Conservation (phyloP, 2,888 invertebrate species). For the Spisula solida region DNA sequence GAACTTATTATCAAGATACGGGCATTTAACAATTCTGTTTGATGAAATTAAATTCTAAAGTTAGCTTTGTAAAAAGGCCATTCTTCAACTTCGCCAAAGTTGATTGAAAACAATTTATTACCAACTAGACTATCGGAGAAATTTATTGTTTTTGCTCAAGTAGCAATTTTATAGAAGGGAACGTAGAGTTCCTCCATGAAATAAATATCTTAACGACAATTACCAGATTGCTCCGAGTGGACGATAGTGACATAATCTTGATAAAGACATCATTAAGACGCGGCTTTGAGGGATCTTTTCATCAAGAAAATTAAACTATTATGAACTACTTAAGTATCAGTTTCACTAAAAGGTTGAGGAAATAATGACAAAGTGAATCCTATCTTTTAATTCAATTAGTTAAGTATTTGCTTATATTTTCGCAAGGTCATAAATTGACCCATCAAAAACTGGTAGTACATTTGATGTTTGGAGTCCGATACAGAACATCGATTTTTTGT, state of each 20-base stretch:
- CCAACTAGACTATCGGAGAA: background rate
- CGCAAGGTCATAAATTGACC: slow-evolving; percentile 42
- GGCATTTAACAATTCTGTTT: background rate
- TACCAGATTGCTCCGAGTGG: slow-evolving; percentile 34
- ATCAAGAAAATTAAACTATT: slow-evolving; percentile 28
- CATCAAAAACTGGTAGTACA: slow-evolving; percentile 38
- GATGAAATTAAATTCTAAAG: slow-evolving; percentile 17
- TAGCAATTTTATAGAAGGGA: background rate
- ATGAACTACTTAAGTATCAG: slow-evolving; percentile 13
- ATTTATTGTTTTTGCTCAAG: slow-evolving; percentile 5
- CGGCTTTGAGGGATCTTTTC: slow-evolving; percentile 7
- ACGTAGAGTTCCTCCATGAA: background rate
- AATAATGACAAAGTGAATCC: slow-evolving; percentile 40
- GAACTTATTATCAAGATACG: background rate
- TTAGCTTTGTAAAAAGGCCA: slow-evolving; percentile 12
- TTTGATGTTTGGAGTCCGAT: slow-evolving; percentile 26
- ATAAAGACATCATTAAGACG: slow-evolving; percentile 28
- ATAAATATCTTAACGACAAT: slow-evolving; percentile 35
- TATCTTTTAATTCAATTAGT: slow-evolving; percentile 53
- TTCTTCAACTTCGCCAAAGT: background rate
- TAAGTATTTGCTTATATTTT: slow-evolving; percentile 42
- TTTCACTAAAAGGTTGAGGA: slow-evolving; percentile 45
- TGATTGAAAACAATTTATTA: slow-evolving; percentile 27
- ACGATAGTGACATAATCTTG: slow-evolving; percentile 15
- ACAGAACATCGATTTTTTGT: slow-evolving; percentile 51